phyloP scores from a whole-genome alignment of 1,140 invertebrate genomes.

The Nephila pilipes region DNA sequence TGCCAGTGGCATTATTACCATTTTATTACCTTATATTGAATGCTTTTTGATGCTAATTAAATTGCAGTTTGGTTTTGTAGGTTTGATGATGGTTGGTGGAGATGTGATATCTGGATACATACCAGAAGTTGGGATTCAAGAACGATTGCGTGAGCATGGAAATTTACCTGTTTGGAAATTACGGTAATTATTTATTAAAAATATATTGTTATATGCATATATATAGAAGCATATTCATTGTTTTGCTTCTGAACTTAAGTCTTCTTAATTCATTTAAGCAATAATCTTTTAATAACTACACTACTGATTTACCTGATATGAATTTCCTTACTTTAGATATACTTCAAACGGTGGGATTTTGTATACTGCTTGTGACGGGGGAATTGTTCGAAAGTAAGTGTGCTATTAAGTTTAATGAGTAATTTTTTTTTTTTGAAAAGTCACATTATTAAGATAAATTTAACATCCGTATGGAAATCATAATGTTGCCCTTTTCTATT shows the following conservation, averaged over 20 bases:
- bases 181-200: slow-evolving; percentile 78
- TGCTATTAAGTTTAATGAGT: no score
- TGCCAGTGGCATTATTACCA: no score
- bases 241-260: no score
- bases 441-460: not conserved
- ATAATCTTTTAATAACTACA: not conserved
- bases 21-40: not conserved
- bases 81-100: slow-evolving; percentile 83
- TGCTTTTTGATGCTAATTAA: not conserved
- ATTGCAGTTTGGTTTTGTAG: slow-evolving; percentile 78
- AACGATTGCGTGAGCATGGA: slow-evolving; percentile 82
- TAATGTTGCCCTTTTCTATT: no score
- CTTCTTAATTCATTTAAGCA: not conserved
- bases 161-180: slow-evolving; percentile 82
- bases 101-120: slow-evolving; percentile 82
- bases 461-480: no score
- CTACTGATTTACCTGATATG: no score
- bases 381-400: slow-evolving; percentile 81
- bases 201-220: not conserved
- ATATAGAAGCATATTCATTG: not conserved
- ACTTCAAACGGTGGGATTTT: slow-evolving; percentile 83
- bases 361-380: slow-evolving; percentile 83
- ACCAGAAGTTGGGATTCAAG: slow-evolving; percentile 82
- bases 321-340: slow-evolving; percentile 80
- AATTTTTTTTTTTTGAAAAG: not conserved